Evolutionary conservation across 2,113 vertebrate species (phyloP), one percentile per base, ranked within the genome.

Genomic region (Galemys pyrenaicus): DNA sequence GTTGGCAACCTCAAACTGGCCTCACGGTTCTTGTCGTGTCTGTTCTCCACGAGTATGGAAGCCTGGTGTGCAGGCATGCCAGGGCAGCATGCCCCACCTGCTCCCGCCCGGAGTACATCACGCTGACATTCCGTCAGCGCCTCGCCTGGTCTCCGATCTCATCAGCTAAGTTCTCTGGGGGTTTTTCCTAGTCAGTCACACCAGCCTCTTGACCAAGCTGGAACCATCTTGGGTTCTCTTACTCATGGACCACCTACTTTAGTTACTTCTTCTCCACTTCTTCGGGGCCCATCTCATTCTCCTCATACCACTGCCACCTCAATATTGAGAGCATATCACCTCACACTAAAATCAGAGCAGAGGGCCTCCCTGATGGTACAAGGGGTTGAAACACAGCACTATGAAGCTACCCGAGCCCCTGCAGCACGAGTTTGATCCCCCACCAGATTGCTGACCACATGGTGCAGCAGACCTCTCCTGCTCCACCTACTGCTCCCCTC

Each of bases 91-190:
- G 20, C 28, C 60, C 26, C 28, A 30, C 16, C 49, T 10, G 7
- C 39, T 35, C 26, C 39, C 16, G 0, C 49, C 32, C 56, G 3
- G 10, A 13, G 41, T 2, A 3, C 8, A 3, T 3, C 39, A 5
- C 1, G 5, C 4, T 10, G 2, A 58, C 41, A n/a, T 2, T 6
- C 5, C 32, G 0, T 3, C 1, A 1, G 64, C 22, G 3, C 5
- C 15, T 5, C 30, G 3, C 44, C 6, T 4, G 3, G 11, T 9
- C 9, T 35, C 3, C 1, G 0, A 6, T 19, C 77, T 46, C 15
- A 5, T 28, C 10, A 5, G 30, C 0, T 28, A 28, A n/a, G 11
- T 17, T 46, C 56, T 30, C 56, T 60, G 58, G 6, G 28, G 0
- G 0, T 74, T 75, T 44, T 51, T 39, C 71, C 71, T 37, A 17